Conservation (phyloP, 2,888 invertebrate species). For the Temnothorax ravouxi region DNA sequence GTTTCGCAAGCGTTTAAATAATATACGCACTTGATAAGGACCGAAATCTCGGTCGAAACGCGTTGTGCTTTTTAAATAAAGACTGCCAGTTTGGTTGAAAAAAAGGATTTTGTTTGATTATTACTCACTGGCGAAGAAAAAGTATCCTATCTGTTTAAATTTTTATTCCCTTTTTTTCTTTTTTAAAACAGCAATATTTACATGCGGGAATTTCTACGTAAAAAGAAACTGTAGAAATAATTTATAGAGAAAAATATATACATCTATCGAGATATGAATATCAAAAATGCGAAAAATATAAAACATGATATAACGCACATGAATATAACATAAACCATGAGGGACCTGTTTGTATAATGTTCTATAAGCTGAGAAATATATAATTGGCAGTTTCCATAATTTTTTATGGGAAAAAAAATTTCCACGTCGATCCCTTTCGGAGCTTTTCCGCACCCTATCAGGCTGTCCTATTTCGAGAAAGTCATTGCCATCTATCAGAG, state of each 20-base stretch:
- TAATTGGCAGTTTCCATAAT: conserved; percentile 15
- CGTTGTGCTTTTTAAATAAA: no score
- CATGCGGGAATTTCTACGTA: background rate
- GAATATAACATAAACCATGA: background rate
- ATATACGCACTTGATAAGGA: no score
- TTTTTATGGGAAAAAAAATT: background rate
- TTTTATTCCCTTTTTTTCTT: background rate
- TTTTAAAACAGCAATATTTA: background rate
- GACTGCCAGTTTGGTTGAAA: no score
- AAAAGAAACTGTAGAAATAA: background rate
- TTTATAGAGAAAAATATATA: conserved; percentile 11
- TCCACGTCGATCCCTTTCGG: conserved; percentile 14
- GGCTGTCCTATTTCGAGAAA: conserved; percentile 58
- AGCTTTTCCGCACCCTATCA: conserved; percentile 28
- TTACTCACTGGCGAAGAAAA: no score
- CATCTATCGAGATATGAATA: background rate
- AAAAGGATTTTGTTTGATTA: no score
- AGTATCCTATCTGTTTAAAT: no score
- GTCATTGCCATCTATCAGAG: conserved; percentile 64
- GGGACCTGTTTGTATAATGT: background rate
- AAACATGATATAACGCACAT: background rate
- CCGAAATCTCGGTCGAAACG: no score
- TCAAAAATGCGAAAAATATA: conserved; percentile 13
- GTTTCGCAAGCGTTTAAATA: no score
- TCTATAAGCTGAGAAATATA: conserved; percentile 4